A percentile compares a stretch with the other conserved stretches of the same genome.
Conservation (phyloP, 2,888 invertebrate species). For the Phortica okadai region DNA sequence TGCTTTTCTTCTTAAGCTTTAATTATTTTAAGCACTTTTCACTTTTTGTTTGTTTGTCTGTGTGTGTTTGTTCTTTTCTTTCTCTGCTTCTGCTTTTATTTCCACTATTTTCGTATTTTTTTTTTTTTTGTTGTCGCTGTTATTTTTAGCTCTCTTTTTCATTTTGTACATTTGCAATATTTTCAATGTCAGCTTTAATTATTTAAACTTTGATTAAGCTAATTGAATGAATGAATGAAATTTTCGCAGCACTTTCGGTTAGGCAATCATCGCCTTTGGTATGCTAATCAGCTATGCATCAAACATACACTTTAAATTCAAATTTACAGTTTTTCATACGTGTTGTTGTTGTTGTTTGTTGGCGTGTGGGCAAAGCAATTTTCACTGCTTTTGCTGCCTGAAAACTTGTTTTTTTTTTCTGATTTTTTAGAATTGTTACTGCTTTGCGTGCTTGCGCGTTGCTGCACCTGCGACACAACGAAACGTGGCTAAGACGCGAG, state of each 20-base stretch:
- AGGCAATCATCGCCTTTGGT: not conserved
- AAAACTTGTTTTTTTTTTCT: constrained; percentile 21
- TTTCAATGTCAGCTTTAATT: constrained; percentile 50
- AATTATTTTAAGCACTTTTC: too few species aligned
- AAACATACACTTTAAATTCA: not conserved
- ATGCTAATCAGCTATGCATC: not conserved
- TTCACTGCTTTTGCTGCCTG: constrained; percentile 31
- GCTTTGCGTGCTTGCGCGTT: constrained; percentile 32
- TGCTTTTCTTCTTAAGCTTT: too few species aligned
- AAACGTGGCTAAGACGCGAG: constrained; percentile 66
- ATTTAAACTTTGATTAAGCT: constrained; percentile 43
- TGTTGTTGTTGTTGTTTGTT: not conserved
- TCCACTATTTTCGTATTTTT: not conserved
- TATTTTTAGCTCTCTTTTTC: constrained; percentile 19
- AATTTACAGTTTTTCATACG: not conserved
- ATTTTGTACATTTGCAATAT: constrained; percentile 44
- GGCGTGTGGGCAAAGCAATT: constrained; percentile 6
- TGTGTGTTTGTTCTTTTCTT: too few species aligned
- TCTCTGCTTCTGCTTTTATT: not conserved
- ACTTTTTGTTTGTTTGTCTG: not conserved
- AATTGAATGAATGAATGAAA: not conserved
- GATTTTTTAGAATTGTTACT: constrained; percentile 40
- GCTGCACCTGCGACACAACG: constrained; percentile 40
- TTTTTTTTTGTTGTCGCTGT: not conserved
- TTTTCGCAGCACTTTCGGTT: not conserved